phyloP scores from a whole-genome alignment of 1,140 invertebrate genomes.

The Leptopilina clavipes region DNA sequence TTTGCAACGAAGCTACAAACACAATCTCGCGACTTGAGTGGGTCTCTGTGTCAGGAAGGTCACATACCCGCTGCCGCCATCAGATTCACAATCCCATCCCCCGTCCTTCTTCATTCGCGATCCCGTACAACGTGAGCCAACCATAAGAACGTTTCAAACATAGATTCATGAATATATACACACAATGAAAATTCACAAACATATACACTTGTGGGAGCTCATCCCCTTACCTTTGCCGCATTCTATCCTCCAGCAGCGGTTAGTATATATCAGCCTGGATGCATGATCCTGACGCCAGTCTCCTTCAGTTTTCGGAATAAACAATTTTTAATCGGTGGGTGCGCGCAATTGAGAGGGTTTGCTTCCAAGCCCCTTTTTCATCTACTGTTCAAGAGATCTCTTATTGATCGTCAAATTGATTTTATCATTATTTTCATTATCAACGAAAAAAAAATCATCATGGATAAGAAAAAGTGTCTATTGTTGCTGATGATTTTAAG shows the following conservation, averaged over 20 bases:
- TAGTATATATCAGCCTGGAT: constrained; percentile 68
- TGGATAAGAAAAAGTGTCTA: constrained; percentile 62
- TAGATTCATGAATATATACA: constrained; percentile 51
- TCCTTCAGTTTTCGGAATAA: constrained; percentile 61
- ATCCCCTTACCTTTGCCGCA: constrained; percentile 59
- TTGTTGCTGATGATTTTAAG: constrained; percentile 54
- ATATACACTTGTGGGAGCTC: constrained; percentile 60
- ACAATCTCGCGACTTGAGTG: constrained; percentile 59
- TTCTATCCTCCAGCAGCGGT: constrained; percentile 36
- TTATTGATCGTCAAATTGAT: too few relatives aligned
- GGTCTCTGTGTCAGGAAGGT: constrained; percentile 75
- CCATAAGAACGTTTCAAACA: constrained; percentile 3
- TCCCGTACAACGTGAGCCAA: constrained; percentile 41
- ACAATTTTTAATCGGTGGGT: constrained; percentile 58
- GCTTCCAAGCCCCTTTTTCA: background rate
- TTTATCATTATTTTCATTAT: too few relatives aligned
- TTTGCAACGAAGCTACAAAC: background rate
- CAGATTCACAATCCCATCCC: constrained; percentile 50
- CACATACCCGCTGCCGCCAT: constrained; percentile 60
- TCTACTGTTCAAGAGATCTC: too few relatives aligned
- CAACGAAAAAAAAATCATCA: constrained; percentile 35
- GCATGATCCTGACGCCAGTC: constrained; percentile 67
- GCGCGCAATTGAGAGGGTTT: constrained; percentile 49
- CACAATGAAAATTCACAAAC: constrained; percentile 47
- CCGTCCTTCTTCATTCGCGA: constrained; percentile 19